Percentiles rank a stretch among this genome's conserved stretches.
These are phyloP conservation scores for Lithodes maja DNA, from an alignment of 2,888 invertebrate species.

Conservation along the genomic window DNA sequence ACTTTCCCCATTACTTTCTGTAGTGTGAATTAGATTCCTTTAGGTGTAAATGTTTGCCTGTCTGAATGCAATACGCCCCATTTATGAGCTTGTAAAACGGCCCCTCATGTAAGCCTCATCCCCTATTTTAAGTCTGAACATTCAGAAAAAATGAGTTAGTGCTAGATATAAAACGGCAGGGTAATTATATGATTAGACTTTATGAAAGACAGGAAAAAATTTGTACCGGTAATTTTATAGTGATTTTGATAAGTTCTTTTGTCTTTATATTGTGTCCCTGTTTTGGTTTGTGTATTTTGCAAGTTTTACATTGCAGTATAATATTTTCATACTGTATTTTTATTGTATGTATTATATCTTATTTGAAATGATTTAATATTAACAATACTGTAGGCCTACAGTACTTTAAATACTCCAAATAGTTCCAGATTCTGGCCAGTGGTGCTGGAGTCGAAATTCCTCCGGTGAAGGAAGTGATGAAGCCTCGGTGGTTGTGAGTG, in stretches of 20 bases:
- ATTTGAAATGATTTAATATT: background rate
- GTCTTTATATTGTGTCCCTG: no score
- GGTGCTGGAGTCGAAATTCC: conserved; percentile 46
- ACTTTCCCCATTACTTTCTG: background rate
- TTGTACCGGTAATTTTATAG: no score
- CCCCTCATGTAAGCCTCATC: no score
- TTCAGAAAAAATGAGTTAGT: no score
- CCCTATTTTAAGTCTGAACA: no score
- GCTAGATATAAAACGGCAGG: no score
- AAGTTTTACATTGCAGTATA: background rate
- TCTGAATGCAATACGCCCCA: no score
- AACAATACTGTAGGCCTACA: background rate
- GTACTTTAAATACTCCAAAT: background rate
- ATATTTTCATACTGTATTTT: background rate
- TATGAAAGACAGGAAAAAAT: no score
- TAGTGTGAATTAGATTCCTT: background rate
- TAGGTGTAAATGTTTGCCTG: no score
- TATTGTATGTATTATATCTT: background rate
- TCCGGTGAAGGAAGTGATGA: conserved; percentile 25
- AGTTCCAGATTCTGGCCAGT: conserved; percentile 50
- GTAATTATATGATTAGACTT: no score
- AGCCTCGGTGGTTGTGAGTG: conserved; percentile 15
- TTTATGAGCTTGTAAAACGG: no score
- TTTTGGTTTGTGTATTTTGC: background rate
- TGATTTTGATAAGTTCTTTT: no score